Evolutionary conservation across 2,888 invertebrate species (phyloP).

Genomic region (Selenia dentaria): DNA sequence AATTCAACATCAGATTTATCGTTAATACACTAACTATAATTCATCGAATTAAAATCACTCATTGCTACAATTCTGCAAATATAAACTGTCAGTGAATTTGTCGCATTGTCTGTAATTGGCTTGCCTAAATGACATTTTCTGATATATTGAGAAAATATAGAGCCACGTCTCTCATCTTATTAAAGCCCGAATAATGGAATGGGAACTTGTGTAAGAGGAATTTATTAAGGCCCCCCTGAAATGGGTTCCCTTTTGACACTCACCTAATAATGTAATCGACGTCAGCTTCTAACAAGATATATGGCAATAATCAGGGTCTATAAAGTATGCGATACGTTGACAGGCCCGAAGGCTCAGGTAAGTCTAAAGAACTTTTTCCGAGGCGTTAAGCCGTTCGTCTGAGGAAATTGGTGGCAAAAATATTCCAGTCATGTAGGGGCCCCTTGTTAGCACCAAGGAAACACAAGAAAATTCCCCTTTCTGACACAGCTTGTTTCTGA

Average conservation of each 20-base stretch:
- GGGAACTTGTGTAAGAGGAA: constrained; percentile 18
- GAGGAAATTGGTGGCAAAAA: constrained; percentile 78
- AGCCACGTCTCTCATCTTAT: constrained; percentile 10
- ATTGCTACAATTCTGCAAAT: no score
- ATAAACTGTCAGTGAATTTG: no score
- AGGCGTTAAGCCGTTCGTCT: constrained; percentile 71
- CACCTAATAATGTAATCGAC: constrained; percentile 47
- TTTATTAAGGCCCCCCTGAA: constrained; percentile 30
- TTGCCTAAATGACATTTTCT: no score
- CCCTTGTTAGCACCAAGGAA: constrained; percentile 76
- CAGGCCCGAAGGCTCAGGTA: constrained; percentile 63
- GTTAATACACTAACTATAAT: no score
- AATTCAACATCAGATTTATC: no score
- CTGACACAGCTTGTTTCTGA: constrained; percentile 67
- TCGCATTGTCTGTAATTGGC: no score
- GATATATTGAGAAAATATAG: not conserved
- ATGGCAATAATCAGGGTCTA: constrained; percentile 50
- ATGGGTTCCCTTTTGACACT: constrained; percentile 29
- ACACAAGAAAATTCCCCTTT: constrained; percentile 65
- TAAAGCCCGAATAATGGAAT: constrained; percentile 15
- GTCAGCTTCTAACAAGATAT: constrained; percentile 47
- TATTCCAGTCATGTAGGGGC: constrained; percentile 79
- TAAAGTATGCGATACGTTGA: constrained; percentile 64
- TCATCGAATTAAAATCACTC: no score
- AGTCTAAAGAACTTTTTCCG: constrained; percentile 71